Conservation (phyloP, 1,140 invertebrate species). For the Drosophila tropicalis region DNA sequence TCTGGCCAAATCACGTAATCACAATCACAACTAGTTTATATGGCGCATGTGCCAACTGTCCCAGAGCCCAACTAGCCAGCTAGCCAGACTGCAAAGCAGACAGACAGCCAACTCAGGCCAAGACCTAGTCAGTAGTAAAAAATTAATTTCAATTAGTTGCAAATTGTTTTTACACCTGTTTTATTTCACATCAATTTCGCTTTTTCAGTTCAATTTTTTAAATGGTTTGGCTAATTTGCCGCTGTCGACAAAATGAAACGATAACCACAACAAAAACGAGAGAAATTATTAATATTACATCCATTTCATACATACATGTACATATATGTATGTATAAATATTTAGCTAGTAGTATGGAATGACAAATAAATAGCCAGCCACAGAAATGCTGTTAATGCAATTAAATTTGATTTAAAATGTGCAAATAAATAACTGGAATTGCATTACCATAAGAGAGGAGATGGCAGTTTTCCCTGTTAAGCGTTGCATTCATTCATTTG, state of each 20-base stretch:
- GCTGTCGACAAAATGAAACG: slow-evolving; percentile 6
- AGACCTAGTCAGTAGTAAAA: slow-evolving; percentile 31
- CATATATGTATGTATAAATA: no score
- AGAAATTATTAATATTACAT: slow-evolving; percentile 10
- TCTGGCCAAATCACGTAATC: slow-evolving; percentile 79
- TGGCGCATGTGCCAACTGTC: slow-evolving; percentile 75
- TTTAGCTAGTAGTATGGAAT: background rate
- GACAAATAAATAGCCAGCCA: slow-evolving; percentile 36
- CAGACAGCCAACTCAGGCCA: background rate
- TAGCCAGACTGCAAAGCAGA: background rate
- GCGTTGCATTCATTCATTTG: slow-evolving; percentile 6
- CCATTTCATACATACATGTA: background rate
- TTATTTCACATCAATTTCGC: slow-evolving; percentile 38
- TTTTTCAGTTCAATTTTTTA: slow-evolving; percentile 1
- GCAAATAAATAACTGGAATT: slow-evolving; percentile 7
- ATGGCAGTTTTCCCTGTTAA: slow-evolving; percentile 49
- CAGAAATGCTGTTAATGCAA: slow-evolving; percentile 34
- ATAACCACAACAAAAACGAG: background rate
- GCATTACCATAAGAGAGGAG: slow-evolving; percentile 27
- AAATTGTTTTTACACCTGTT: slow-evolving; percentile 68
- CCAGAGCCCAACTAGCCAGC: slow-evolving; percentile 29
- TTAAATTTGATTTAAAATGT: slow-evolving; percentile 37
- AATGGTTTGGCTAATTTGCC: slow-evolving; percentile 54
- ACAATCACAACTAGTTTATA: slow-evolving; percentile 77
- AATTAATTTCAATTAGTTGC: slow-evolving; percentile 78